These are phyloP conservation scores for Gallinago paraguaiae DNA, from an alignment of 2,113 vertebrate species.

Conservation along the genomic window DNA sequence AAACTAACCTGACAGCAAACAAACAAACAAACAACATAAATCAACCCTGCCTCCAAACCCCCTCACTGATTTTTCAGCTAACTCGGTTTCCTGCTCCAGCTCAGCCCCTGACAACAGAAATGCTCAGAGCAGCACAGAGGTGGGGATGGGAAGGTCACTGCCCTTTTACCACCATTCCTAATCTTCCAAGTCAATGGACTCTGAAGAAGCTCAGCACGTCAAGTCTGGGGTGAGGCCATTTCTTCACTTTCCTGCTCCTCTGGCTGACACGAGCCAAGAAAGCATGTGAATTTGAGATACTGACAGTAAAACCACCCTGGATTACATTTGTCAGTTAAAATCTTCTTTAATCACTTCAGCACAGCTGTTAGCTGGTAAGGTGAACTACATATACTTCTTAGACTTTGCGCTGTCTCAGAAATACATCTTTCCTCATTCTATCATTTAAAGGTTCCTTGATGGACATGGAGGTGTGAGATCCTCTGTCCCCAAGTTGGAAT, in stretches of 20 bases:
- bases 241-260: background rate
- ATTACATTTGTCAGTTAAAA: background rate
- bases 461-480: background rate
- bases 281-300: background rate
- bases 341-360: background rate
- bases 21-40: background rate
- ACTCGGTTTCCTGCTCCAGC: background rate
- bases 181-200: background rate
- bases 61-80: background rate
- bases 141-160: background rate
- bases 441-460: background rate
- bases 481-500: background rate
- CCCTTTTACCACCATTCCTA: background rate
- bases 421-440: background rate
- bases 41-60: background rate
- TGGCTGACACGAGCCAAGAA: background rate
- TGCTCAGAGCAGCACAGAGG: background rate
- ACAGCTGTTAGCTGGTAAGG: background rate
- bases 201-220: background rate
- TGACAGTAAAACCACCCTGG: background rate
- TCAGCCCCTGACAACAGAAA: background rate
- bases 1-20: background rate
- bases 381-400: background rate
- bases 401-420: background rate
- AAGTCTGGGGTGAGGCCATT: background rate